Evolutionary conservation across 2,113 vertebrate species (phyloP).

Genomic region (Crotalus tigris): DNA sequence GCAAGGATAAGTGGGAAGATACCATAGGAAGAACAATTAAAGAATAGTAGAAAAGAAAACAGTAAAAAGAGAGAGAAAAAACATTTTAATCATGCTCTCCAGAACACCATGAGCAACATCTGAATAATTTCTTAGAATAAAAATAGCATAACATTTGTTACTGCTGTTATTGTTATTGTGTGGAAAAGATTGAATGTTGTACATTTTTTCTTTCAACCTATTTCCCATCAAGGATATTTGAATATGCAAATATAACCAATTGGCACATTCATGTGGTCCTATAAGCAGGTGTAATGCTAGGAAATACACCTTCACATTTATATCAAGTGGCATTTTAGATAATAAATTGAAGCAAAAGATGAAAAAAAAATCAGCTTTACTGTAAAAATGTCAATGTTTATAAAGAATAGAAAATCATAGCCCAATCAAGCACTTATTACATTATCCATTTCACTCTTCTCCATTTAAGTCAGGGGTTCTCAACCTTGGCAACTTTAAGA

Average conservation of each 20-base stretch:
- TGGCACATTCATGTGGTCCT: background rate
- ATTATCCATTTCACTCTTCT: background rate
- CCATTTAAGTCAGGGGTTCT: background rate
- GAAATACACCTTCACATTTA: background rate
- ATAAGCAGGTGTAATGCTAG: background rate
- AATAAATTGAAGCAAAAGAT: background rate
- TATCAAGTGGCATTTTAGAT: background rate
- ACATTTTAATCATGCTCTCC: background rate
- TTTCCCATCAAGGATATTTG: background rate
- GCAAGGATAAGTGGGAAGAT: background rate
- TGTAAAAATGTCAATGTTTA: background rate
- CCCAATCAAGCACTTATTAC: background rate
- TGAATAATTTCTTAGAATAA: background rate
- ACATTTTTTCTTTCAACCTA: background rate
- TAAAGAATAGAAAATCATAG: background rate
- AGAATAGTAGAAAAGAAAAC: background rate
- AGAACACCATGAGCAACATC: background rate
- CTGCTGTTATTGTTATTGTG: background rate
- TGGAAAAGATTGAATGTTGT: background rate
- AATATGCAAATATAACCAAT: background rate
- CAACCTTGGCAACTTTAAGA: background rate
- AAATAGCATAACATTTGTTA: background rate
- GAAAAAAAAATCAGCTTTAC: background rate
- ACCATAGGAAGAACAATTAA: background rate
- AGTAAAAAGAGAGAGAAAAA: background rate